phyloP scores from a whole-genome alignment of 2,113 vertebrate species.

The Solea senegalensis region DNA sequence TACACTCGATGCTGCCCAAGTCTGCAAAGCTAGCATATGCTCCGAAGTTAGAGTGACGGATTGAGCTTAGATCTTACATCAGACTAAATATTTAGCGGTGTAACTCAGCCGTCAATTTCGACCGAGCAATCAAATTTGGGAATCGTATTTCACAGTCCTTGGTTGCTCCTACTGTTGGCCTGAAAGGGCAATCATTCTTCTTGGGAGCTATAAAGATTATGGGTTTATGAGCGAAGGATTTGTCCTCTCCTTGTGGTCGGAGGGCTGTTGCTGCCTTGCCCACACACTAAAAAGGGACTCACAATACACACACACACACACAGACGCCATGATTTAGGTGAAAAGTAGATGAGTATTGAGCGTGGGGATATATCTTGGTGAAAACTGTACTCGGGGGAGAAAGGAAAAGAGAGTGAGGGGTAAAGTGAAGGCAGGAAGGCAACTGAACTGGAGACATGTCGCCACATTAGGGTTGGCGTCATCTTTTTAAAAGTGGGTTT shows the following conservation, averaged over 20 bases:
- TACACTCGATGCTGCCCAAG: neutral
- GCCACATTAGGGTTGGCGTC: slow-evolving; percentile 22
- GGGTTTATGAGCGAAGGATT: slow-evolving; percentile 62
- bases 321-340: slow-evolving; percentile 58
- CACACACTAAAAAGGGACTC: slow-evolving; percentile 42
- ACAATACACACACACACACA: slow-evolving; percentile 30
- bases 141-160: slow-evolving; percentile 34
- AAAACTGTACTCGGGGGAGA: slow-evolving; percentile 58
- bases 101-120: slow-evolving; percentile 43
- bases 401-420: neutral
- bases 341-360: slow-evolving; percentile 62
- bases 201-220: slow-evolving; percentile 61
- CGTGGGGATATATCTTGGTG: slow-evolving; percentile 46
- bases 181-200: slow-evolving; percentile 53
- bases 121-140: slow-evolving; percentile 13
- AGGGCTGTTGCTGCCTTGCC: slow-evolving; percentile 39
- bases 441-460: slow-evolving; percentile 12
- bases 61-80: slow-evolving; percentile 29
- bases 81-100: slow-evolving; percentile 26
- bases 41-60: slow-evolving; percentile 21
- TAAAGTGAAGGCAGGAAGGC: slow-evolving; percentile 28
- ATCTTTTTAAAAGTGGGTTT: slow-evolving; percentile 40
- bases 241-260: slow-evolving; percentile 60
- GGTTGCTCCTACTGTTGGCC: slow-evolving; percentile 38
- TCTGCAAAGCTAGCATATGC: slow-evolving; percentile 28